phyloP scores from a whole-genome alignment of 2,888 invertebrate species.

The Blastobasis adustella region DNA sequence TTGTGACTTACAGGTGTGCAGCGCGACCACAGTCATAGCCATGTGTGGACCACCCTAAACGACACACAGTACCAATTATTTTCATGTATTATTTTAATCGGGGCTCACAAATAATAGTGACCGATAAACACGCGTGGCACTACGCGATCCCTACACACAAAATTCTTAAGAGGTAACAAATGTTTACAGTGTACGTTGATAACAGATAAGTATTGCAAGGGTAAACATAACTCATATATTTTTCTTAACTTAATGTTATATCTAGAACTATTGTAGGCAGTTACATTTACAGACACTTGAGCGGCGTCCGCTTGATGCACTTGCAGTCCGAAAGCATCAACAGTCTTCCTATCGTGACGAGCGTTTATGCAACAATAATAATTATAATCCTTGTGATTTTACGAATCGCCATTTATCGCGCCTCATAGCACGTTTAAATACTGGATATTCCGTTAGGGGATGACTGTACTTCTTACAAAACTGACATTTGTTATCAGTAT shows the following conservation, averaged over 20 bases:
- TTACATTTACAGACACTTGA: conserved; percentile 8
- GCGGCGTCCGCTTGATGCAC: conserved; percentile 8
- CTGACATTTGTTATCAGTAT: too few species aligned
- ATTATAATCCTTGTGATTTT: conserved; percentile 6
- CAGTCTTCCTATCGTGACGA: not conserved
- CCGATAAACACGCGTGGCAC: conserved; percentile 15
- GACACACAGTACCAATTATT: conserved; percentile 10
- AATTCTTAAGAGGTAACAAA: conserved; percentile 8
- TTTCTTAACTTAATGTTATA: conserved; percentile 9
- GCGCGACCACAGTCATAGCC: conserved; percentile 12
- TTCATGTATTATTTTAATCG: conserved; percentile 13
- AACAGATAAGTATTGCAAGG: conserved; percentile 11
- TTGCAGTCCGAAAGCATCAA: conserved; percentile 5
- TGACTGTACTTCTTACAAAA: too few species aligned
- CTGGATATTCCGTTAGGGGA: too few species aligned
- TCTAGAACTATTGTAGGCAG: conserved; percentile 3
- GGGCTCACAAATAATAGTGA: conserved; percentile 13
- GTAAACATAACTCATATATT: conserved; percentile 11
- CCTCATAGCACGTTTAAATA: too few species aligned
- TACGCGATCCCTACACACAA: conserved; percentile 11
- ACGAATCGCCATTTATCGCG: conserved; percentile 11
- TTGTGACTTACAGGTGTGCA: conserved; percentile 8
- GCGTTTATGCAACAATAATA: conserved; percentile 5
- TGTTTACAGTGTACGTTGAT: conserved; percentile 8
- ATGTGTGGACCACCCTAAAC: conserved; percentile 15